These are phyloP conservation scores for Bolinopsis microptera DNA, from an alignment of 37 sponge, comb jelly and placozoan genomes.

Conservation along the genomic window DNA sequence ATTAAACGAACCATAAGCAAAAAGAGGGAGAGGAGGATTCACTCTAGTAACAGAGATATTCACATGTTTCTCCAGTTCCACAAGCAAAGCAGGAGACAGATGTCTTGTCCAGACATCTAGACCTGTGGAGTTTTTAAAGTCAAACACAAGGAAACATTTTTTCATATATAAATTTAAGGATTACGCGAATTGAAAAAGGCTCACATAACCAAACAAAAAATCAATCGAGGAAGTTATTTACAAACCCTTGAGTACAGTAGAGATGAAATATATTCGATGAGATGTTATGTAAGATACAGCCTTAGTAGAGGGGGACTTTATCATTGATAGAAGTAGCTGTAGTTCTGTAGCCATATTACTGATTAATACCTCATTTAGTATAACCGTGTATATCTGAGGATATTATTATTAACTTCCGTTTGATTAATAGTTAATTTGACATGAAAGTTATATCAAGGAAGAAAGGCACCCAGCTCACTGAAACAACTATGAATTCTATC, in stretches of 20 bases:
- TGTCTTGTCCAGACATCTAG: constrained; percentile 16
- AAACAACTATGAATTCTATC: no score
- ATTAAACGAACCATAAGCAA: constrained; percentile 5
- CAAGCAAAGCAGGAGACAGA: background rate
- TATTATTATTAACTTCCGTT: no score
- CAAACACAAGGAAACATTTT: background rate
- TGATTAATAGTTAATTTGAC: no score
- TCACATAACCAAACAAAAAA: no score
- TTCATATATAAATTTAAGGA: background rate
- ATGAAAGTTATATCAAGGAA: no score
- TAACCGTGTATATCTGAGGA: constrained; percentile 3
- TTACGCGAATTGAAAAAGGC: no score
- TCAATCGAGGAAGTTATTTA: no score
- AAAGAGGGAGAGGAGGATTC: background rate
- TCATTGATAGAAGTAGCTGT: constrained; percentile 38
- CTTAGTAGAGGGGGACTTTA: background rate
- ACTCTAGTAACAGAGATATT: background rate
- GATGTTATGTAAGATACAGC: background rate
- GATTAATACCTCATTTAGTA: constrained; percentile 11
- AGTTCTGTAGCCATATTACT: constrained; percentile 48
- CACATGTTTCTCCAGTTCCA: constrained; percentile 26
- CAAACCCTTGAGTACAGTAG: background rate
- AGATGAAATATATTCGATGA: background rate
- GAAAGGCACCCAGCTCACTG: no score
- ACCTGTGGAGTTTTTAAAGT: background rate